Percentiles rank a stretch among this genome's conserved stretches.
Evolutionary conservation across 2,797 vertebrate species (phyloP).

Genomic region (Anniella stebbinsi): DNA sequence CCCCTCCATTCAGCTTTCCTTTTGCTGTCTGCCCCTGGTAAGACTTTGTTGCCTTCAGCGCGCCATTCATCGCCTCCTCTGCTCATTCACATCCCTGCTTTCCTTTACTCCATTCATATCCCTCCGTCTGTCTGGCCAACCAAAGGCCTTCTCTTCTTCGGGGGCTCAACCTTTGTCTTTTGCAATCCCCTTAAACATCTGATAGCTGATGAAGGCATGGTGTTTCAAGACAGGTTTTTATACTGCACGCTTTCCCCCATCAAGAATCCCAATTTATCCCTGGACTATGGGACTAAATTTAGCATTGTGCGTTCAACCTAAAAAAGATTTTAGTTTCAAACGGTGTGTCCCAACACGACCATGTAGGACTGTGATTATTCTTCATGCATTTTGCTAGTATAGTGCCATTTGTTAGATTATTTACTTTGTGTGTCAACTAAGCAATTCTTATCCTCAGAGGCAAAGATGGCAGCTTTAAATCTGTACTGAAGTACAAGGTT

Average conservation of each 20-base stretch:
- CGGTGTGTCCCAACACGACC: not conserved
- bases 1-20: conserved; percentile 59
- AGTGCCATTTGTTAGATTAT: not conserved
- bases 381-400: not conserved
- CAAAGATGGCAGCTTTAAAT: not conserved
- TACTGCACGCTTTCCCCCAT: conserved; percentile 21
- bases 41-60: conserved; percentile 57
- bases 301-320: conserved; percentile 48
- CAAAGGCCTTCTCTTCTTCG: conserved; percentile 55
- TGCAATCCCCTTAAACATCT: not conserved
- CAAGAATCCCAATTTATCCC: conserved; percentile 35
- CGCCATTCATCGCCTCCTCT: conserved; percentile 59
- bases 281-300: conserved; percentile 45
- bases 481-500: not conserved
- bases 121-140: conserved; percentile 40
- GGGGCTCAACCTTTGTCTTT: conserved; percentile 21
- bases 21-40: conserved; percentile 68
- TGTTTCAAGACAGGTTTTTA: conserved; percentile 38
- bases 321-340: conserved; percentile 3
- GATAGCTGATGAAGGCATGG: conserved; percentile 30
- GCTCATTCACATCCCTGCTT: conserved; percentile 61
- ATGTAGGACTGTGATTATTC: not conserved
- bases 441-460: not conserved
- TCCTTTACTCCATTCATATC: conserved; percentile 55
- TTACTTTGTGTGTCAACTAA: not conserved